Evolutionary conservation across 2,888 invertebrate species (phyloP).

Genomic region (Diaphora mendica): DNA sequence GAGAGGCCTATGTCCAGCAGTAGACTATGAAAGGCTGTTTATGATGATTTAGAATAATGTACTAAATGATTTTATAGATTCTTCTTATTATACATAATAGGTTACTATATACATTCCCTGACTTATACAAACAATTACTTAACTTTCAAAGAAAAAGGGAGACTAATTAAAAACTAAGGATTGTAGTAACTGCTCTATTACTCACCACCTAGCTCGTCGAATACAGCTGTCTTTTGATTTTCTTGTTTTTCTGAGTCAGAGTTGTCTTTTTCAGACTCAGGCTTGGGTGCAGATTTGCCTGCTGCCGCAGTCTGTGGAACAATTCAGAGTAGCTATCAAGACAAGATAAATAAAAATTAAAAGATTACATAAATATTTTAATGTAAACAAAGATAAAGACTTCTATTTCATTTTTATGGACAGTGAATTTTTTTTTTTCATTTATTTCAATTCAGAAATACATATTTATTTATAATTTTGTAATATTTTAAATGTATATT

Average conservation of each 20-base stretch:
- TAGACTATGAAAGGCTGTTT: background rate
- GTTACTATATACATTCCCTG: no score
- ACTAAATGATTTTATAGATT: no score
- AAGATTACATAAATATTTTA: background rate
- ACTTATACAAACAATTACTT: background rate
- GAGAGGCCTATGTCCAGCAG: no score
- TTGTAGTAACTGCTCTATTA: slow-evolving; percentile 8
- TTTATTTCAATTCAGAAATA: no score
- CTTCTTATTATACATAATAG: no score
- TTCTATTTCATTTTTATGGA: background rate
- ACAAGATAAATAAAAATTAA: background rate
- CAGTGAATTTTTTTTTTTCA: background rate
- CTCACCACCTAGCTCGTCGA: slow-evolving; percentile 83
- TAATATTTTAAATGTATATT: background rate
- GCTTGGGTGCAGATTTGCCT: slow-evolving; percentile 65
- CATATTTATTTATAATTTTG: no score
- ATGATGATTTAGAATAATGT: background rate
- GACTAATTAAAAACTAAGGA: background rate
- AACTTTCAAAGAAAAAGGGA: background rate
- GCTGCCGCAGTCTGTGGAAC: slow-evolving; percentile 66
- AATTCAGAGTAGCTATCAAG: background rate
- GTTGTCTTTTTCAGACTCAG: slow-evolving; percentile 70
- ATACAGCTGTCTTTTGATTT: slow-evolving; percentile 67
- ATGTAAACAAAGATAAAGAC: background rate
- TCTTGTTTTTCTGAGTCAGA: slow-evolving; percentile 77